Evolutionary conservation across 1,140 invertebrate genomes (phyloP).

Genomic region (Antheraea pernyi): DNA sequence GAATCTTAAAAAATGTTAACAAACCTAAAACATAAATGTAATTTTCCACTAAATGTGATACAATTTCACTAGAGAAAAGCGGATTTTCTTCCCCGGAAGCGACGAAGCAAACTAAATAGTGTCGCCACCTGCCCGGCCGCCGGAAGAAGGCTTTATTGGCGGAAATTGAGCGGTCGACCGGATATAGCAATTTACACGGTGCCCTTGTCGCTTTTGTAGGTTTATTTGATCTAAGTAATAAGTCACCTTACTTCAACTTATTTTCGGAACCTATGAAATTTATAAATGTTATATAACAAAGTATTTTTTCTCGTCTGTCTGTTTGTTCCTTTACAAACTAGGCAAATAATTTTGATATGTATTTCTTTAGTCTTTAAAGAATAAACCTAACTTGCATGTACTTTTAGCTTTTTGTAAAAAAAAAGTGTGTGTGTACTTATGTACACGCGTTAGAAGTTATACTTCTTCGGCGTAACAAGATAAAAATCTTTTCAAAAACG

Average conservation of each 20-base stretch:
- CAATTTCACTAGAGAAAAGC: conserved; percentile 1
- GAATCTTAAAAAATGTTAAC: not conserved
- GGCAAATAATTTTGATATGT: too few relatives aligned
- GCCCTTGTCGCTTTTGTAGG: conserved; percentile 1
- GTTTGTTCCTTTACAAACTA: too few relatives aligned
- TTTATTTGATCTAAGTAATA: conserved; percentile 8
- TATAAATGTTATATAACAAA: too few relatives aligned
- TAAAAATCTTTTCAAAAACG: too few relatives aligned
- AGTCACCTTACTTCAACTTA: not conserved
- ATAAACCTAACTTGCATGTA: too few relatives aligned
- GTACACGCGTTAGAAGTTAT: too few relatives aligned
- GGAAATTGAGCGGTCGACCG: conserved; percentile 62
- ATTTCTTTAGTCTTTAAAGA: too few relatives aligned
- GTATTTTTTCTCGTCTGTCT: too few relatives aligned
- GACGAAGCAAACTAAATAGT: conserved; percentile 53
- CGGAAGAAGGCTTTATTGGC: conserved; percentile 60
- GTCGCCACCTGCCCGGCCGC: conserved; percentile 45
- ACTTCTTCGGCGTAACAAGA: too few relatives aligned
- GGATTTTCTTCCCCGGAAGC: conserved; percentile 23
- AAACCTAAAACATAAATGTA: not conserved
- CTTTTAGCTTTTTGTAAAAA: too few relatives aligned
- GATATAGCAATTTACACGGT: conserved; percentile 64
- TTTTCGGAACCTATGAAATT: not conserved
- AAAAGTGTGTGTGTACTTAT: too few relatives aligned
- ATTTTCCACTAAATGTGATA: conserved; percentile 1